Evolutionary conservation across 2,113 vertebrate species (phyloP).

Genomic region (Sardina pilchardus): DNA sequence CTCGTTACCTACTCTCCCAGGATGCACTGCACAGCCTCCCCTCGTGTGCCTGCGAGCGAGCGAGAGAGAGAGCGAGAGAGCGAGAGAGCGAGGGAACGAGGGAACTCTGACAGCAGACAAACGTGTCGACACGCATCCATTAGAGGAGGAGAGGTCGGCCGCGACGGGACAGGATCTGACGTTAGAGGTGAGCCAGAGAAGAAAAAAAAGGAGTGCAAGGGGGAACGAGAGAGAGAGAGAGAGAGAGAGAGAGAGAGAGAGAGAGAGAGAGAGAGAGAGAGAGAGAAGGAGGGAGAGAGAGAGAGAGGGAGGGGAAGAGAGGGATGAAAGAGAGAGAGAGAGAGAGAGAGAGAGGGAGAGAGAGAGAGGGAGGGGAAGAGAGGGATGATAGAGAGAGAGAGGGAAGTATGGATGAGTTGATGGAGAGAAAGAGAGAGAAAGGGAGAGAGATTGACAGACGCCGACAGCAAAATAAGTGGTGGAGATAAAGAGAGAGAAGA

Average conservation of each 20-base stretch:
- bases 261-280: not conserved
- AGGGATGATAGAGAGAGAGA: not conserved
- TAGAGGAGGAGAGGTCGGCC: slow-evolving; percentile 35
- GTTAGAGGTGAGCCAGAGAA: not conserved
- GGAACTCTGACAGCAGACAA: slow-evolving; percentile 56
- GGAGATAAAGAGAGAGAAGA: not conserved
- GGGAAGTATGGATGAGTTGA: not conserved
- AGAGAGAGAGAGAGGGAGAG: no score
- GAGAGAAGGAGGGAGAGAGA: not conserved
- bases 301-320: no score
- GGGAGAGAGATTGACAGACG: slow-evolving; percentile 17
- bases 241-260: slow-evolving; percentile 12
- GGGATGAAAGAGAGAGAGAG: no score
- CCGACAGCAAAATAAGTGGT: not conserved
- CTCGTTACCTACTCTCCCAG: no score
- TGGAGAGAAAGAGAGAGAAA: not conserved
- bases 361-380: no score
- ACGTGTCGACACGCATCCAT: slow-evolving; percentile 54
- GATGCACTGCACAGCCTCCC: no score
- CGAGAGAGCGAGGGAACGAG: no score
- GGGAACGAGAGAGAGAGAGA: no score
- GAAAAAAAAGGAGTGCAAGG: no score
- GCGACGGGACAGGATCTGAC: not conserved
- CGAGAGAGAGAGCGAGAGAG: no score
- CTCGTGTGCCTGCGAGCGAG: no score